Evolutionary conservation across 2,888 invertebrate species (phyloP), one percentile per base, ranked within the genome.

Genomic region (Apomyelois bistriatella): DNA sequence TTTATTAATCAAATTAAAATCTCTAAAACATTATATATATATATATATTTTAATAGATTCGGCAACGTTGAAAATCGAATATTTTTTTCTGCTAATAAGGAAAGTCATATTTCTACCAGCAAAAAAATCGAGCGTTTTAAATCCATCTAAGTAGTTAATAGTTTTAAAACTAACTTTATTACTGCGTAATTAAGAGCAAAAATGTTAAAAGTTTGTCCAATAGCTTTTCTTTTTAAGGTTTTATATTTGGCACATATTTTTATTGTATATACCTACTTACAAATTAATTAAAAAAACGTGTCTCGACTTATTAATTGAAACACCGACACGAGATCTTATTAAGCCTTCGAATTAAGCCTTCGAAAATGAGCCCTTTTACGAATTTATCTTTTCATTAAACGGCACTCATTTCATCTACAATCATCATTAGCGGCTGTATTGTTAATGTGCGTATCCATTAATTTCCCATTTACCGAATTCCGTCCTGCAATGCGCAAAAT

Each of bases 361-460:
- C 65, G 67, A 70, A 46, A 72, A 64, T 63, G 64, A 74, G 71
- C 68, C 70, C 76, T 76, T 22, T 81, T 72, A 73, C 74, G 66
- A 78, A 79, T 81, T 80, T 70, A 78, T 72, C 70, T 70, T 72
- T 81, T 76, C 76, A 81, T 82, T 76, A 79, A 72, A 73, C 67
- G 61, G 68, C 63, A 65, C 73, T 79, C 76, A 72, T 76, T 79
- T 68, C 66, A 62, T 58, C 61, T 66, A 71, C 77, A 78, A 78
- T 81, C 76, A 79, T 83, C 82, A 83, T 85, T 82, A 84, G 73
- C 64, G 70, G 64, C 52, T 61, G 74, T 70, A 79, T 80, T 83
- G 82, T 85, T 84, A 83, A 84, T 83, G 79, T 73, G 70, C 61
- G 62, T 68, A 68, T 72, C 79, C 76, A 85, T 84, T 83, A 84